Evolutionary conservation across 2,888 invertebrate genomes (phyloP).

Genomic region (Tachina lurida): DNA sequence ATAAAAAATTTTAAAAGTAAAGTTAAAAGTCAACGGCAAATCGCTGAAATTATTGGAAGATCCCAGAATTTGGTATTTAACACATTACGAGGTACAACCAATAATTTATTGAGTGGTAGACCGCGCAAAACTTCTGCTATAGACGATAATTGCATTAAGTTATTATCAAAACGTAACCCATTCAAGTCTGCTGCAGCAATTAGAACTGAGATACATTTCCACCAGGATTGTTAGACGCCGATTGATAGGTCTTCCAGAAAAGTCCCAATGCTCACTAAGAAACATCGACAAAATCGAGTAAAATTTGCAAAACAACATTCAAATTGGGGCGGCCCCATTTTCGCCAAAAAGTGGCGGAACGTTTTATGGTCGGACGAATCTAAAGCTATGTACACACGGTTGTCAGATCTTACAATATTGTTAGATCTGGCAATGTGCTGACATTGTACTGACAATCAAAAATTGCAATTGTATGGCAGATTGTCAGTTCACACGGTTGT

Average conservation of each 20-base stretch:
- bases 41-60: conserved; percentile 4
- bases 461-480: too few species aligned
- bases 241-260: conserved; percentile 11
- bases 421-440: too few species aligned
- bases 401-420: too few species aligned
- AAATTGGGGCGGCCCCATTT: background rate
- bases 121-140: conserved; percentile 4
- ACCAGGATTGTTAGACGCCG: conserved; percentile 2
- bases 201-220: conserved; percentile 1
- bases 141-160: conserved; percentile 2
- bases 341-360: background rate
- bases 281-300: background rate
- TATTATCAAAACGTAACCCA: conserved; percentile 10
- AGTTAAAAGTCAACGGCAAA: conserved; percentile 18
- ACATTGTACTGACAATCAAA: too few species aligned
- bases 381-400: too few species aligned
- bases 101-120: conserved; percentile 4
- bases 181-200: conserved; percentile 10
- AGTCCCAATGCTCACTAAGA: background rate
- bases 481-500: too few species aligned
- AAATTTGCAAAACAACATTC: conserved; percentile 15
- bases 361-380: conserved; percentile 6
- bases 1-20: conserved; percentile 22
- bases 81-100: background rate
- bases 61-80: conserved; percentile 7